Evolutionary conservation across 2,888 invertebrate genomes (phyloP), one percentile per base, ranked within the genome.

Genomic region (Ormyrus thymus): DNA sequence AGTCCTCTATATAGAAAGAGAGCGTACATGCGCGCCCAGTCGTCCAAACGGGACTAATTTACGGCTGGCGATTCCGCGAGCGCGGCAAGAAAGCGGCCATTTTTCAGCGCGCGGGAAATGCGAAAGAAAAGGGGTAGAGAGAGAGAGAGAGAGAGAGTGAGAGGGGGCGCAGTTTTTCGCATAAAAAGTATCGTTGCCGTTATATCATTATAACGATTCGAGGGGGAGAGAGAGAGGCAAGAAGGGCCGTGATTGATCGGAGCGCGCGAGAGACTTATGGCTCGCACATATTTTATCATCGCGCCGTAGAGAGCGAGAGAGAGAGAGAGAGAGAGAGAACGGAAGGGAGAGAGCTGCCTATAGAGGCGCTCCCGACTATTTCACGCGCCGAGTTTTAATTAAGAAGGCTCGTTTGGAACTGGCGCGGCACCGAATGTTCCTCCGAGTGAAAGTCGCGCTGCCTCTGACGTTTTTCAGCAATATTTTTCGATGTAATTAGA

Each of bases 41-140:
- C n/a, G 45, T 13, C 55, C 68, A n/a, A 53, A 48, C 55, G 73
- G 59, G 73, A 75, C 82, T 84, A 85, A 86, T 85, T 86, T 85
- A 86, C 82, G 83, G 80, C 72, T 76, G 76, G 83, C 83, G 84
- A 83, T 83, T 85, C 83, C 80, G 81, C 82, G 81, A 83, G 81
- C 78, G 81, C 78, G 11, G 82, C 82, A 84, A 84, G 83, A 51
- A 86, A 86, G 79, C 79, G 77, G 81, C 83, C 84, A 85, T 86
- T 85, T 86, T 85, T 86, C 84, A 84, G 56, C 29, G 29, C 29
- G 29, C 29, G 29, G 0, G 50, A 50, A 13, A 8, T 7, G n/a
- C n/a, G 62, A 29, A 58, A 58, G 29, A 58, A 10, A 58, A 58
- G 46, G 48, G 45, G 45, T 7, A 9, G 50, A 61, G 58, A 43